Evolutionary conservation across 2,888 invertebrate species (phyloP).

Genomic region (Latheticus oryzae): DNA sequence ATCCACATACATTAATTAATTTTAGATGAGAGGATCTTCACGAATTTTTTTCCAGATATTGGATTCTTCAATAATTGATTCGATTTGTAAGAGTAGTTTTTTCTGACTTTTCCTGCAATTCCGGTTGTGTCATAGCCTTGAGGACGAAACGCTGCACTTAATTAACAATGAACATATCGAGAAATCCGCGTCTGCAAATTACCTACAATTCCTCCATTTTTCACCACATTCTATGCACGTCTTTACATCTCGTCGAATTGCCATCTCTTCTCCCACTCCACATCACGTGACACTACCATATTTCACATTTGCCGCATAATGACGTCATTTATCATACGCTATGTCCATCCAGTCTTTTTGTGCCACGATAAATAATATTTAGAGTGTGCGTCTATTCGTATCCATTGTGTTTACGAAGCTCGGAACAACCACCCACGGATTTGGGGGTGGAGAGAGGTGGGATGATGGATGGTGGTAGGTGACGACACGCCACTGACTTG

Average conservation of each 20-base stretch:
- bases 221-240: constrained; percentile 21
- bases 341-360: constrained; percentile 28
- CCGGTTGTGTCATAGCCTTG: too few relatives aligned
- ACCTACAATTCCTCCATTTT: constrained; percentile 4
- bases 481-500: constrained; percentile 23
- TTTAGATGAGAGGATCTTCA: constrained; percentile 6
- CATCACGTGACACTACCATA: constrained; percentile 10
- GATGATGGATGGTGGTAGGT: constrained; percentile 13
- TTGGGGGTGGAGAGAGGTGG: too few relatives aligned
- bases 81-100: not conserved
- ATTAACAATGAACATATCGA: constrained; percentile 19
- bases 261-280: not conserved
- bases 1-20: constrained; percentile 5
- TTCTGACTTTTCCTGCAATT: not conserved
- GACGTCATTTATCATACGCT: constrained; percentile 27
- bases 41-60: constrained; percentile 3
- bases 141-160: too few relatives aligned
- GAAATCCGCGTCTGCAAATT: constrained; percentile 6
- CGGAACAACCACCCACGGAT: constrained; percentile 10
- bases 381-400: constrained; percentile 15
- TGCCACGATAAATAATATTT: constrained; percentile 25
- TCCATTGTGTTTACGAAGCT: constrained; percentile 10
- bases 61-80: constrained; percentile 1
- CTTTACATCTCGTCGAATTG: constrained; percentile 18
- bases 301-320: constrained; percentile 30